phyloP scores from a whole-genome alignment of 2,888 invertebrate species.

The Tiphia femorata region DNA sequence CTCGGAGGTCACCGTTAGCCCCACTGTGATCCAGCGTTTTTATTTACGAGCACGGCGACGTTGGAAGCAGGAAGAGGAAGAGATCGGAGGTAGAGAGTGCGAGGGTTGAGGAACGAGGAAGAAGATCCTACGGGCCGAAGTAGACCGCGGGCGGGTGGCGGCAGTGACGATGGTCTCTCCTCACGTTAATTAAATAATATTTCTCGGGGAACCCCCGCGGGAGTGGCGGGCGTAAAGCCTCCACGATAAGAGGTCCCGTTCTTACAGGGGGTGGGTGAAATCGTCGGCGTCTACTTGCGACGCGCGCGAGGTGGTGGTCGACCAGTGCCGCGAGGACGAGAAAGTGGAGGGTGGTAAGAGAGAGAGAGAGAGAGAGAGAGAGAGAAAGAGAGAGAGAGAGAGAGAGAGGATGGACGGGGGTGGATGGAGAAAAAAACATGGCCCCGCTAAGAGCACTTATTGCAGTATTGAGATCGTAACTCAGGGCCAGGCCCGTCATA shows the following conservation, averaged over 20 bases:
- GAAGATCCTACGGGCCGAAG: no score
- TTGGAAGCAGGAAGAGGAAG: no score
- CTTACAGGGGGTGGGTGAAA: constrained; percentile 17
- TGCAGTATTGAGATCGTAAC: constrained; percentile 67
- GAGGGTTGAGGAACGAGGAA: no score
- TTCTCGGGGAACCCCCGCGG: constrained; percentile 52
- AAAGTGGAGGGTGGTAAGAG: neutral
- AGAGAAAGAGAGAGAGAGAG: neutral
- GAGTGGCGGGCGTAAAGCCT: constrained; percentile 44
- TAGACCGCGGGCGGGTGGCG: no score
- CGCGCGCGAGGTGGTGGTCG: no score
- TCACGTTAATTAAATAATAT: constrained; percentile 68
- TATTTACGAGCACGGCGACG: constrained; percentile 52
- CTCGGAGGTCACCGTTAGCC: no score
- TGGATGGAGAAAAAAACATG: constrained; percentile 47
- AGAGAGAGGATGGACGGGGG: neutral
- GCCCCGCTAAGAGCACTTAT: constrained; percentile 62
- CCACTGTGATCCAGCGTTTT: constrained; percentile 34
- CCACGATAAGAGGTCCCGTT: constrained; percentile 36
- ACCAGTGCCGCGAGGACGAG: neutral
- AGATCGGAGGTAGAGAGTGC: no score
- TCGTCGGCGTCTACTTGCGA: constrained; percentile 35
- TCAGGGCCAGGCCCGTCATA: constrained; percentile 61
- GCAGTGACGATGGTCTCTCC: constrained; percentile 36
- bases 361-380: constrained; percentile 5